A percentile compares a stretch with the other conserved stretches of the same genome.
Conservation (phyloP, 2,888 invertebrate species). For the Tetragnatha montana region DNA sequence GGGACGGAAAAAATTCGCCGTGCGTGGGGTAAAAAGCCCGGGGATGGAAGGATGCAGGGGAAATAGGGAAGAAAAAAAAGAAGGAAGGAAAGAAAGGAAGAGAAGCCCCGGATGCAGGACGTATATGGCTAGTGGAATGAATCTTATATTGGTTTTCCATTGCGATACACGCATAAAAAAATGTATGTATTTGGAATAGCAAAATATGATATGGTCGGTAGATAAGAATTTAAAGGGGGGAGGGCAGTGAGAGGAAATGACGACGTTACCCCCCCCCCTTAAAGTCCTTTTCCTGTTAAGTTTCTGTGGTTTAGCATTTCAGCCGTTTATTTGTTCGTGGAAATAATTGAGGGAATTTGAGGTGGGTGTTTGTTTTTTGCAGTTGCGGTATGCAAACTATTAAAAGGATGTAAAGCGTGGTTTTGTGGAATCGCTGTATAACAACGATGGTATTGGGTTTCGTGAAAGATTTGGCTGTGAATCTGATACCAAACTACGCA, state of each 20-base stretch:
- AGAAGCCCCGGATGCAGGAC: slow-evolving; percentile 22
- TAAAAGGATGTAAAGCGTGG: too few relatives aligned
- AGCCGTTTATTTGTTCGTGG: neutral
- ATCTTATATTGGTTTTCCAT: slow-evolving; percentile 71
- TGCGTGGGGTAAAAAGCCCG: slow-evolving; percentile 59
- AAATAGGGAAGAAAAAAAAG: slow-evolving; percentile 32
- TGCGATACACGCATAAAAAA: slow-evolving; percentile 56
- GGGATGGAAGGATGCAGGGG: slow-evolving; percentile 26
- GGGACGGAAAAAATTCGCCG: slow-evolving; percentile 51
- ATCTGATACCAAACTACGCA: too few relatives aligned
- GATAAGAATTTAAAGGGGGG: slow-evolving; percentile 64
- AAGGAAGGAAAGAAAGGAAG: slow-evolving; percentile 36
- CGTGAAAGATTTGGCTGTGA: too few relatives aligned
- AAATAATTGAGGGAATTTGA: too few relatives aligned
- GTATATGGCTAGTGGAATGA: slow-evolving; percentile 67
- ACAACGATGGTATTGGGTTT: too few relatives aligned
- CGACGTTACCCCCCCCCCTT: slow-evolving; percentile 29
- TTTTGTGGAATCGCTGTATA: too few relatives aligned
- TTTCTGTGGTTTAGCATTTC: slow-evolving; percentile 45
- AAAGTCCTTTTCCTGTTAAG: slow-evolving; percentile 20
- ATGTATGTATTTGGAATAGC: slow-evolving; percentile 70
- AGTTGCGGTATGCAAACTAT: too few relatives aligned
- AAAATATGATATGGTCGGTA: slow-evolving; percentile 70
- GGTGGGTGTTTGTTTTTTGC: too few relatives aligned
- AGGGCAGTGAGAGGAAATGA: slow-evolving; percentile 30